These are phyloP conservation scores for Cetonia aurata DNA, from an alignment of 2,888 invertebrate genomes.

Conservation along the genomic window DNA sequence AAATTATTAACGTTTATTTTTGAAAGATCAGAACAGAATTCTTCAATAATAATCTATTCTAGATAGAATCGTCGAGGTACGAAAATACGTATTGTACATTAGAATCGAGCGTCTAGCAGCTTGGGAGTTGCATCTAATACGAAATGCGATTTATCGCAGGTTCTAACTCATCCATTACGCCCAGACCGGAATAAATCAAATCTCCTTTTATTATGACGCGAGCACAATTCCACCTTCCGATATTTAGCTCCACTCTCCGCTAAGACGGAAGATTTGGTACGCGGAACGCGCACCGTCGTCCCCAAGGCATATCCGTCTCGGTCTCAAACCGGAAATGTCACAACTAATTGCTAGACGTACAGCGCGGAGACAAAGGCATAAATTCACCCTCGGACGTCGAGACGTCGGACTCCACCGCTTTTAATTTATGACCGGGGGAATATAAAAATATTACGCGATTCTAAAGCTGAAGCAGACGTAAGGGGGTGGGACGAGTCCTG, in stretches of 20 bases:
- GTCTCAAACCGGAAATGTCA: conserved; percentile 33
- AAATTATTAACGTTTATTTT: too few species aligned
- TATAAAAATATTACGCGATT: conserved; percentile 22
- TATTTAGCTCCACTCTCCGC: conserved; percentile 3
- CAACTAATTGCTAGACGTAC: conserved; percentile 37
- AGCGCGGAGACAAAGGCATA: conserved; percentile 38
- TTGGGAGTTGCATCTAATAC: too few species aligned
- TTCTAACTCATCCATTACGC: too few species aligned
- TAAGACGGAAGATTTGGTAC: conserved; percentile 29
- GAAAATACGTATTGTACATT: too few species aligned
- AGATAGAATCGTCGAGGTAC: too few species aligned
- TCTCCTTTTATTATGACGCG: too few species aligned
- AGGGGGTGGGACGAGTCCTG: not conserved
- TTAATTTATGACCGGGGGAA: conserved; percentile 27
- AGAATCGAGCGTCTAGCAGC: too few species aligned
- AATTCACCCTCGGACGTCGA: conserved; percentile 30
- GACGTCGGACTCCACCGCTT: conserved; percentile 13
- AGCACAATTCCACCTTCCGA: not conserved
- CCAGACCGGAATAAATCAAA: too few species aligned
- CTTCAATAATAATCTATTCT: too few species aligned
- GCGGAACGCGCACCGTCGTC: conserved; percentile 26
- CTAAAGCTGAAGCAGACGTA: not conserved
- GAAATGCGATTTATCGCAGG: too few species aligned
- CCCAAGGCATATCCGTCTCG: conserved; percentile 38
- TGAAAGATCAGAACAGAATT: too few species aligned